phyloP scores from a whole-genome alignment of 2,888 invertebrate species.

The Conops quadrifasciatus region DNA sequence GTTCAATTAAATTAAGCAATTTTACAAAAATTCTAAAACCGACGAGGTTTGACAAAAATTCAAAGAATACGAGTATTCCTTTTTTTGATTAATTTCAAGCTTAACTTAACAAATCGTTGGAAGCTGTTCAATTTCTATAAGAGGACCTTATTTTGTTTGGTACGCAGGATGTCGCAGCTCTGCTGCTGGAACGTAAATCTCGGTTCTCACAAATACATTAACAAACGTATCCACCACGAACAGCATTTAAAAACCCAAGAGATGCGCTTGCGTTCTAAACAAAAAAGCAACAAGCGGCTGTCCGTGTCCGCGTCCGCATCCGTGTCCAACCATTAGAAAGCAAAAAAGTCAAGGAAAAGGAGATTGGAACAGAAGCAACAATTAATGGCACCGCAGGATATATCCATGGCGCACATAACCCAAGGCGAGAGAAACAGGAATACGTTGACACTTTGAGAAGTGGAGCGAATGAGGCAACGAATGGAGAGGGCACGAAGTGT shows the following conservation, averaged over 20 bases:
- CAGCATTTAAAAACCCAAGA: neutral
- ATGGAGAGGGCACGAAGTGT: slow-evolving; percentile 30
- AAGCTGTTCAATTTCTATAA: too few species aligned
- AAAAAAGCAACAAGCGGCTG: slow-evolving; percentile 36
- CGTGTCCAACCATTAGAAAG: neutral
- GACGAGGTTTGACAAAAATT: too few species aligned
- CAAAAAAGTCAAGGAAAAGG: neutral
- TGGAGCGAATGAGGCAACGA: neutral
- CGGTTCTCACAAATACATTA: slow-evolving; percentile 22
- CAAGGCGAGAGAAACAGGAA: neutral
- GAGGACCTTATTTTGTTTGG: slow-evolving; percentile 9
- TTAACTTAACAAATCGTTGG: too few species aligned
- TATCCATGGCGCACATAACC: slow-evolving; percentile 9
- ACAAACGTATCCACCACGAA: slow-evolving; percentile 27
- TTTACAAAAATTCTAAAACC: too few species aligned
- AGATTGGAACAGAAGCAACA: slow-evolving; percentile 38
- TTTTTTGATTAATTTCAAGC: too few species aligned
- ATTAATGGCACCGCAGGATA: slow-evolving; percentile 37
- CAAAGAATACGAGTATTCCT: too few species aligned
- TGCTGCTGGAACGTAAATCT: slow-evolving; percentile 2
- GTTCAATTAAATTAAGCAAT: too few species aligned
- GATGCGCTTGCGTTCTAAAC: slow-evolving; percentile 30
- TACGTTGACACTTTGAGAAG: too few species aligned
- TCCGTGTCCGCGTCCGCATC: slow-evolving; percentile 3
- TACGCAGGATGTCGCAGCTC: slow-evolving; percentile 19